Evolutionary conservation across 1,140 invertebrate genomes (phyloP).

Genomic region (Forficula auricularia): DNA sequence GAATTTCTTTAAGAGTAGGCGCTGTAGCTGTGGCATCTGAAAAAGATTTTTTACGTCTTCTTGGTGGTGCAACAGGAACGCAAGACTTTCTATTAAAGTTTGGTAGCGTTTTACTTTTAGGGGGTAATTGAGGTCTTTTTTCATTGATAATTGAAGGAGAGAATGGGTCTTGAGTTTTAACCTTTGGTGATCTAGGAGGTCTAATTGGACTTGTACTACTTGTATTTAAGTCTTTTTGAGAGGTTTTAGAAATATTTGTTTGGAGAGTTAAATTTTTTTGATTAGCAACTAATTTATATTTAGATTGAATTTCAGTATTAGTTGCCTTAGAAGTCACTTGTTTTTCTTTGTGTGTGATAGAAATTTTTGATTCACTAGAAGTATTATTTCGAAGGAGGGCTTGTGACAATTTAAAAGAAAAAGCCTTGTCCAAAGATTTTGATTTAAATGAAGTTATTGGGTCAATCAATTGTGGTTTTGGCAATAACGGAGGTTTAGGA

Average conservation of each 20-base stretch:
- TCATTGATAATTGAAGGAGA: neutral
- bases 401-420: neutral
- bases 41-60: conserved; percentile 3
- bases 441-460: neutral
- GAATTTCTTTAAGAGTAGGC: neutral
- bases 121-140: neutral
- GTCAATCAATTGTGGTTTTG: conserved; percentile 4
- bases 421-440: neutral
- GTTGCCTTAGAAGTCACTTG: neutral
- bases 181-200: conserved; percentile 8
- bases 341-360: neutral
- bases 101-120: neutral
- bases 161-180: neutral
- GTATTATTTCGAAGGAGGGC: neutral
- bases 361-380: neutral
- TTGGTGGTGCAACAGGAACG: conserved; percentile 3
- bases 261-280: neutral
- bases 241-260: conserved; percentile 4
- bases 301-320: neutral
- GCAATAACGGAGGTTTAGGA: conserved; percentile 7
- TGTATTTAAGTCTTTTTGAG: neutral
- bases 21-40: neutral
- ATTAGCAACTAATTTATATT: neutral
- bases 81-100: neutral
- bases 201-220: conserved; percentile 3